phyloP scores from a whole-genome alignment of 2,113 vertebrate species.

The Pterophyllum scalare region DNA sequence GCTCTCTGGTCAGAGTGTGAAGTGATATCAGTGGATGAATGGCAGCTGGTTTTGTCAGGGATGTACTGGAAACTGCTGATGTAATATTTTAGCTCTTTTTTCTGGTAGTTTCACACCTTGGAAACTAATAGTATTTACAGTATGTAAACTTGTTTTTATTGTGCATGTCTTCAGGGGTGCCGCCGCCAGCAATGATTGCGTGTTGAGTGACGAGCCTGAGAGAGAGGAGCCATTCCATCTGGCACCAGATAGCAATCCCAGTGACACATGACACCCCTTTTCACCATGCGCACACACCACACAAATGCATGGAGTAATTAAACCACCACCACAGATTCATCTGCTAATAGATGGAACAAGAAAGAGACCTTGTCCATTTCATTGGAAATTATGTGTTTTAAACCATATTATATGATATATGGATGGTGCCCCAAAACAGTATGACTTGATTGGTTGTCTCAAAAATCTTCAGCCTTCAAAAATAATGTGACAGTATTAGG shows the following conservation, averaged over 20 bases:
- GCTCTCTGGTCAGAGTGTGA: slow-evolving; percentile 25
- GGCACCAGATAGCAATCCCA: slow-evolving; percentile 21
- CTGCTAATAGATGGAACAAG: not conserved
- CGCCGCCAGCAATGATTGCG: slow-evolving; percentile 8
- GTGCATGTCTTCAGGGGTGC: not conserved
- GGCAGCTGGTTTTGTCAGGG: slow-evolving; percentile 24
- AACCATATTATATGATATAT: not conserved
- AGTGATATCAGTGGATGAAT: slow-evolving; percentile 38
- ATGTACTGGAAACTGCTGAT: slow-evolving; percentile 16
- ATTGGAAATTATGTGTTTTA: not conserved
- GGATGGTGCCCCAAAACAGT: not conserved
- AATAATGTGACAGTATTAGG: too few species aligned
- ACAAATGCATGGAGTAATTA: not conserved
- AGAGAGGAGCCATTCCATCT: slow-evolving; percentile 33
- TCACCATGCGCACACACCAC: slow-evolving; percentile 1
- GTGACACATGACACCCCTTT: slow-evolving; percentile 22
- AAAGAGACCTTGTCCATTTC: not conserved
- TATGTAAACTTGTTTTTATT: not conserved
- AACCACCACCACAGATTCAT: not conserved
- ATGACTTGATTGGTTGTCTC: not conserved
- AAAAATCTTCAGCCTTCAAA: too few species aligned
- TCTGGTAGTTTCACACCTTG: not conserved
- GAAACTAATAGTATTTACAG: slow-evolving; percentile 3
- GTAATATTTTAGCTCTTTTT: slow-evolving; percentile 6
- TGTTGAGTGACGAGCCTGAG: slow-evolving; percentile 31